Evolutionary conservation across 1,140 invertebrate species (phyloP).

Genomic region (Asobara japonica): DNA sequence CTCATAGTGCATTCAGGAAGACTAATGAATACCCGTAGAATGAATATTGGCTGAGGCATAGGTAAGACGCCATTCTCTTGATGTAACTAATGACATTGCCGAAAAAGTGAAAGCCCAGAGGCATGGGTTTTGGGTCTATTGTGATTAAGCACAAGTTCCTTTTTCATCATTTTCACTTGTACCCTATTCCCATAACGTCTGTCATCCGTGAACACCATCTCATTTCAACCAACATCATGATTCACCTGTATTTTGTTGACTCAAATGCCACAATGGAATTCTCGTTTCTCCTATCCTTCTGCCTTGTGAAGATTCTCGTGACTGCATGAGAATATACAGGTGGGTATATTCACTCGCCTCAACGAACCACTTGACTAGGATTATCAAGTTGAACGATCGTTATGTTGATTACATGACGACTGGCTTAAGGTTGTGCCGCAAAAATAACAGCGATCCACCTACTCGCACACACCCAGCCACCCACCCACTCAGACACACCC

Average conservation of each 20-base stretch:
- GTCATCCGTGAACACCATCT: slow-evolving; percentile 37
- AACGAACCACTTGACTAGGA: too few relatives aligned
- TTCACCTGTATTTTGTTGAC: slow-evolving; percentile 49
- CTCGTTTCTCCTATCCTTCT: background rate
- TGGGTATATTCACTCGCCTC: too few relatives aligned
- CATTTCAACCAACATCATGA: slow-evolving; percentile 51
- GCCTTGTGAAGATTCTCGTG: too few relatives aligned
- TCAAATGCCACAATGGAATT: slow-evolving; percentile 42
- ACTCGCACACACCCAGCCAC: too few relatives aligned
- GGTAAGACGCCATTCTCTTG: slow-evolving; percentile 39
- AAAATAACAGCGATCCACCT: too few relatives aligned
- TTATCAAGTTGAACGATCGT: too few relatives aligned
- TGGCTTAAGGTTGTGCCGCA: too few relatives aligned
- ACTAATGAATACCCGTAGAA: background rate
- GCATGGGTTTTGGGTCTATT: slow-evolving; percentile 7
- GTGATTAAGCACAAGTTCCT: background rate
- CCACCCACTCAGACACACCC: too few relatives aligned
- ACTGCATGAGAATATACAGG: too few relatives aligned
- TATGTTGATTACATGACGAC: too few relatives aligned
- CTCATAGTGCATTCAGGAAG: background rate
- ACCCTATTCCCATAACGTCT: slow-evolving; percentile 12
- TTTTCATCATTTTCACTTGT: slow-evolving; percentile 7
- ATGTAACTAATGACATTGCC: slow-evolving; percentile 51
- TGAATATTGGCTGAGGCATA: slow-evolving; percentile 6
- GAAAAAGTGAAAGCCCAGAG: slow-evolving; percentile 41